Evolutionary conservation across 2,113 vertebrate genomes (phyloP).

Genomic region (Prunella himalayana): DNA sequence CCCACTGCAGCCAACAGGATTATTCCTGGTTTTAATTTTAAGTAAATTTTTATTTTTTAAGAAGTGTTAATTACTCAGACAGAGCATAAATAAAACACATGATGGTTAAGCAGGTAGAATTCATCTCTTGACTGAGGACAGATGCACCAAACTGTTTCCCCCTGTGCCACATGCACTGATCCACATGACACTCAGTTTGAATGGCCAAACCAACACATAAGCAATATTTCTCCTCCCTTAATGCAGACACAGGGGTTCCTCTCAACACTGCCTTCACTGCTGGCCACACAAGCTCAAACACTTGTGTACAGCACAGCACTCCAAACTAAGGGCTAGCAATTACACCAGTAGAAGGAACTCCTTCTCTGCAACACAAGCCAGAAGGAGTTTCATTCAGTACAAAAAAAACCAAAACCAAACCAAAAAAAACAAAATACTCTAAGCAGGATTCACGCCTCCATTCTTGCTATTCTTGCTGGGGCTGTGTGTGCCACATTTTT

Average conservation of each 20-base stretch:
- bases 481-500: fast-evolving
- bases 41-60: not conserved
- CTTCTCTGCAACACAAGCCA: not conserved
- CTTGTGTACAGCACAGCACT: not conserved
- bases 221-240: not conserved
- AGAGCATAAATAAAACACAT: not conserved
- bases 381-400: not conserved
- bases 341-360: not conserved
- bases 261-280: not conserved
- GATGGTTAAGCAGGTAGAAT: not conserved
- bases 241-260: not conserved
- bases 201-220: not conserved
- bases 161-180: not conserved
- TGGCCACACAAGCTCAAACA: not conserved
- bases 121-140: not conserved
- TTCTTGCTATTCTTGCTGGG: not conserved
- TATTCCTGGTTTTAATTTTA: not conserved
- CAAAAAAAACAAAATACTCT: not conserved
- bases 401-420: not conserved
- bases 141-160: not conserved
- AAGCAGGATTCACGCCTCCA: not conserved
- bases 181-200: not conserved
- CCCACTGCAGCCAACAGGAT: not conserved
- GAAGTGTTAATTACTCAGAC: not conserved
- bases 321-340: not conserved